A percentile compares a stretch with the other conserved stretches of the same genome.
Conservation (phyloP, 30 jellyfish, hydroid and myxozoan species). For the Phacellophora camtschatica region DNA sequence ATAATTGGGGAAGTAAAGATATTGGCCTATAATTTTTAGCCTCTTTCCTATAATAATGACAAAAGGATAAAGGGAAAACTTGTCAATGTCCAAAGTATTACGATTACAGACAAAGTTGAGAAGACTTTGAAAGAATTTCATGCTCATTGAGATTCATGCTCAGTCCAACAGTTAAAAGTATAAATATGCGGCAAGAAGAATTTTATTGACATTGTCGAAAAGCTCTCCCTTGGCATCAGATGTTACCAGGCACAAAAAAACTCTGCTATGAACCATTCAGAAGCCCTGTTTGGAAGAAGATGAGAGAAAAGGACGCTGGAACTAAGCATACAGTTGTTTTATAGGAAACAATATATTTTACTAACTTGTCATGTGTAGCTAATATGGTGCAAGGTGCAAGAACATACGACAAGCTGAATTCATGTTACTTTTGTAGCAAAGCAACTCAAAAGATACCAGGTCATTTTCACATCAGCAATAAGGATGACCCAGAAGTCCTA, state of each 20-base stretch:
- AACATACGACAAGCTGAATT: not conserved
- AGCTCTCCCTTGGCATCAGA: conserved; percentile 21
- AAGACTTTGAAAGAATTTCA: conserved; percentile 14
- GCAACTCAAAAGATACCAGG: not conserved
- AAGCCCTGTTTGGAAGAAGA: conserved; percentile 40
- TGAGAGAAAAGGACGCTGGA: conserved; percentile 8
- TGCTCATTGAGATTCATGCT: conserved; percentile 17
- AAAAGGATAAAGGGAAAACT: too few relatives aligned
- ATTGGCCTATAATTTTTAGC: too few relatives aligned
- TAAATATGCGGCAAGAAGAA: conserved; percentile 11
- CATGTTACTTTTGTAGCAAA: not conserved
- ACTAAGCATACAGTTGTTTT: not conserved
- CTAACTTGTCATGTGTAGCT: not conserved
- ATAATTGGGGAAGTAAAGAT: too few relatives aligned
- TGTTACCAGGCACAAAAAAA: conserved; percentile 22
- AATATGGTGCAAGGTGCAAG: not conserved
- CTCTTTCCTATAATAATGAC: too few relatives aligned
- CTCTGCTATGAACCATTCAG: conserved; percentile 44
- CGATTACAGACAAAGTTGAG: conserved; percentile 9
- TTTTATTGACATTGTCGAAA: conserved; percentile 30
- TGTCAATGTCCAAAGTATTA: conserved; percentile 6
- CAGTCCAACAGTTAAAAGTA: conserved; percentile 7
- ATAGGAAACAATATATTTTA: not conserved
- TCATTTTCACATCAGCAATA: not conserved
- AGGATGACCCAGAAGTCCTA: not conserved